phyloP scores from a whole-genome alignment of 2,113 vertebrate species.

The Arizona elegans region DNA sequence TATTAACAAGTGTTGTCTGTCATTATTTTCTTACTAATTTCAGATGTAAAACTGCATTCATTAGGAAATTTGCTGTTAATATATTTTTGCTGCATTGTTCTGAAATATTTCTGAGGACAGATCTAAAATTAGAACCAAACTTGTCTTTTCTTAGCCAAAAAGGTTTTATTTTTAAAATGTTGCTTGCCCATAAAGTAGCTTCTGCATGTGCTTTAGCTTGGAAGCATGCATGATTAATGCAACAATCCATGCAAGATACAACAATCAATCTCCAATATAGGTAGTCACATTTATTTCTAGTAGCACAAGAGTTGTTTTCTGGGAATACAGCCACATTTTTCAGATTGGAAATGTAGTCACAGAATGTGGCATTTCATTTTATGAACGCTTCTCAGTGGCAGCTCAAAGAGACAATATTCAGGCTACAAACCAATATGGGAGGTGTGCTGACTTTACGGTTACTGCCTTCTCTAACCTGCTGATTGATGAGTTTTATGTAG shows the following conservation, averaged over 20 bases:
- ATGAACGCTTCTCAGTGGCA: background rate
- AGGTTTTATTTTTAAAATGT: background rate
- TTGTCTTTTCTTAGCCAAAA: background rate
- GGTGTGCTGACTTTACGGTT: background rate
- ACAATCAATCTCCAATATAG: background rate
- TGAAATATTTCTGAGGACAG: background rate
- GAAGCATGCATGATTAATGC: background rate
- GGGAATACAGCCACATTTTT: background rate
- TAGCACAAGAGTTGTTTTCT: background rate
- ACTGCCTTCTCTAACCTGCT: background rate
- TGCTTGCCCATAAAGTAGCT: background rate
- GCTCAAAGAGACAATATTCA: background rate
- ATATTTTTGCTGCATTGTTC: background rate
- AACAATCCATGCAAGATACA: background rate
- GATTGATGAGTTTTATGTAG: background rate
- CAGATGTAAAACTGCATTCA: background rate
- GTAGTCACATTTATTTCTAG: background rate
- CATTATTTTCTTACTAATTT: background rate
- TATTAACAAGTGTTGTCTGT: background rate
- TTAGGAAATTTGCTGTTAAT: background rate
- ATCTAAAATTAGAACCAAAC: background rate
- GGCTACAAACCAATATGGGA: background rate
- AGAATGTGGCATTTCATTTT: background rate
- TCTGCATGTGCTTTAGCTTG: background rate
- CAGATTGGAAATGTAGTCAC: background rate